phyloP scores from a whole-genome alignment of 1,140 invertebrate genomes.

The Augochlora pura region DNA sequence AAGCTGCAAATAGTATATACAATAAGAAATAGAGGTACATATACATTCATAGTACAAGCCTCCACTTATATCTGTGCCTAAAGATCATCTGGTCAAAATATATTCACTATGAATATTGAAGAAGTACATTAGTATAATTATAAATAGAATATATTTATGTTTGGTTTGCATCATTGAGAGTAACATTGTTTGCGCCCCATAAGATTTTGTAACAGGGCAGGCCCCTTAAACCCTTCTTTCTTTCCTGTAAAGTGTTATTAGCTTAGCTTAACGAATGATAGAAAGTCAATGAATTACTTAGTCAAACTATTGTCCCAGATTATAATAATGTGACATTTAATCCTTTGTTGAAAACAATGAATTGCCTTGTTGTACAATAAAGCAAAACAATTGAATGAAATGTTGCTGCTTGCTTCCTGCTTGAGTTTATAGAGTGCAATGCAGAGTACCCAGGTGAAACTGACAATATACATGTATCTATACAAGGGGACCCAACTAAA shows the following conservation, averaged over 20 bases:
- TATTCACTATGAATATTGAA: conserved; percentile 59
- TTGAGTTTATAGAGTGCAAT: conserved; percentile 64
- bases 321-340: conserved; percentile 75
- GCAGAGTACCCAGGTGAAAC: conserved; percentile 51
- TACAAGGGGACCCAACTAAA: neutral
- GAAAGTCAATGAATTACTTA: conserved; percentile 71
- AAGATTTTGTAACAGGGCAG: conserved; percentile 76
- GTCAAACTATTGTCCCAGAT: conserved; percentile 70
- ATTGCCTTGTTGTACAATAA: conserved; percentile 79
- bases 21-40: conserved; percentile 23
- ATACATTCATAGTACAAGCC: conserved; percentile 61
- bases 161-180: conserved; percentile 70
- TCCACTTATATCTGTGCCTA: conserved; percentile 64
- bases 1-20: neutral
- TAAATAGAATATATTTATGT: conserved; percentile 70
- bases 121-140: conserved; percentile 60
- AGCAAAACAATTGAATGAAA: conserved; percentile 74
- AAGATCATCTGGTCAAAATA: conserved; percentile 67
- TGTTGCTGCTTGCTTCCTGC: conserved; percentile 73
- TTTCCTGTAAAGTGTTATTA: conserved; percentile 75
- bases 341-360: conserved; percentile 76
- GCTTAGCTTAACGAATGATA: conserved; percentile 74
- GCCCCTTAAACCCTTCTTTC: conserved; percentile 73
- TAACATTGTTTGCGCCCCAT: conserved; percentile 70
- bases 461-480: neutral